Evolutionary conservation across 2,888 invertebrate genomes (phyloP).

Genomic region (Apodemia zela): DNA sequence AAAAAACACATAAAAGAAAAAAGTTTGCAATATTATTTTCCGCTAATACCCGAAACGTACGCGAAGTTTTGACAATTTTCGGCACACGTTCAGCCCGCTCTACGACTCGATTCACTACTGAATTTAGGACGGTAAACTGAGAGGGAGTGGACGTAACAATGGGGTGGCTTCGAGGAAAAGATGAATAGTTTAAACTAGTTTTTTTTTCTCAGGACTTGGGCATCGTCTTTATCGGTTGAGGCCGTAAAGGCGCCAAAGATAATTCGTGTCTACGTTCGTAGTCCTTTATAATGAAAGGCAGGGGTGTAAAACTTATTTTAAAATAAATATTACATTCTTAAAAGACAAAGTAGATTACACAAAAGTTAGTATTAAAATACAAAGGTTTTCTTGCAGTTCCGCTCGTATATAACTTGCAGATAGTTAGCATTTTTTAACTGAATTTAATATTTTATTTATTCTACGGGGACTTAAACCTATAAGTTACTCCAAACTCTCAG

Average conservation of each 20-base stretch:
- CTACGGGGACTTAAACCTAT: too few relatives aligned
- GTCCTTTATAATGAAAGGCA: background rate
- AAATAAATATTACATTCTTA: background rate
- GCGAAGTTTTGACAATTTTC: conserved; percentile 26
- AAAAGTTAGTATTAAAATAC: too few relatives aligned
- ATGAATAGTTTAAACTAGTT: conserved; percentile 32
- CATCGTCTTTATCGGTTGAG: conserved; percentile 21
- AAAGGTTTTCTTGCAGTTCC: too few relatives aligned
- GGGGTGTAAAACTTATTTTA: conserved; percentile 1
- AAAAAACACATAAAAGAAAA: conserved; percentile 29
- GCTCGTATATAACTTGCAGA: too few relatives aligned
- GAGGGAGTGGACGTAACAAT: conserved; percentile 31
- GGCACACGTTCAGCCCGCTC: conserved; percentile 32
- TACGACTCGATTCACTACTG: conserved; percentile 35
- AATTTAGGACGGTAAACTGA: conserved; percentile 25
- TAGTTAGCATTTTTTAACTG: too few relatives aligned
- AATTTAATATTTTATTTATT: too few relatives aligned
- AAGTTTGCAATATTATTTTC: conserved; percentile 24
- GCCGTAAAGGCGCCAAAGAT: conserved; percentile 11
- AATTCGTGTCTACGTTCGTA: conserved; percentile 2
- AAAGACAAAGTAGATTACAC: too few relatives aligned
- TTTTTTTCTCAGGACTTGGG: conserved; percentile 23
- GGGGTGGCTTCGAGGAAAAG: conserved; percentile 33
- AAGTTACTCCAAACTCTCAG: too few relatives aligned
- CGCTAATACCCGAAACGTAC: conserved; percentile 3